Base-by-base conservation (phyloP, 2,888 invertebrate genomes). In the Drosophila nr. perissopoda region DNA sequence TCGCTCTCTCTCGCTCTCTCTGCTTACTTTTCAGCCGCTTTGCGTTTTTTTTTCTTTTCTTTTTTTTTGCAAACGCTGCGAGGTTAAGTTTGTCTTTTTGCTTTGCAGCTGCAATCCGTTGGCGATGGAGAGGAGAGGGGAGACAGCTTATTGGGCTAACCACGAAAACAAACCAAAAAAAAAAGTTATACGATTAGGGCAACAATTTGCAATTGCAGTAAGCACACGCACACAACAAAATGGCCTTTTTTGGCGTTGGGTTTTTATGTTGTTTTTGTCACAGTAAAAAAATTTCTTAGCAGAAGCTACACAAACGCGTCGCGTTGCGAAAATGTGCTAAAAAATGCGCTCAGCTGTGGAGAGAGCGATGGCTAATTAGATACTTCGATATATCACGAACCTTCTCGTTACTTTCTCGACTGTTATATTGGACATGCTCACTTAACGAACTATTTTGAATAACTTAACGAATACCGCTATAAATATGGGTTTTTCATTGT, bases 81-180 rank as follows among this genome's bases (percentile, higher is more conserved):
- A 85, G 89, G 89, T 85, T 85, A 85, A 85, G 85, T 87, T 84
- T 83, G 83, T 78, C 72, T 80, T 77, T 76, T 72, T 62, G 38
- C 65, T 71, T 81, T 74, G 74, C 83, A 70, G 71, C 84, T 73
- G 71, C 78, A 80, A 77, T 80, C 53, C 60, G 59, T 60, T 68
- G 66, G 61, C 42, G 71, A 49, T 71, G 67, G 61, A 63, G 65
- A 52, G 66, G 58, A 65, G 66, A 58, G 67, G 49, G 63, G 65
- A 67, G 61, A 61, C 52, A 66, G 73, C 67, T 70, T 65, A 25
- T 67, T 33, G 36, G 27, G 67, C 60, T 34, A 66, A 75, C 63
- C 69, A 68, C 62, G 66, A 63, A 72, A 79, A 79, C 76, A 78
- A 78, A 79, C 68, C 68, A 71, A 74, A 76, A 77, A 78, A 69